These are phyloP conservation scores for Antennarius striatus DNA, from an alignment of 2,113 vertebrate species.

Conservation along the genomic window DNA sequence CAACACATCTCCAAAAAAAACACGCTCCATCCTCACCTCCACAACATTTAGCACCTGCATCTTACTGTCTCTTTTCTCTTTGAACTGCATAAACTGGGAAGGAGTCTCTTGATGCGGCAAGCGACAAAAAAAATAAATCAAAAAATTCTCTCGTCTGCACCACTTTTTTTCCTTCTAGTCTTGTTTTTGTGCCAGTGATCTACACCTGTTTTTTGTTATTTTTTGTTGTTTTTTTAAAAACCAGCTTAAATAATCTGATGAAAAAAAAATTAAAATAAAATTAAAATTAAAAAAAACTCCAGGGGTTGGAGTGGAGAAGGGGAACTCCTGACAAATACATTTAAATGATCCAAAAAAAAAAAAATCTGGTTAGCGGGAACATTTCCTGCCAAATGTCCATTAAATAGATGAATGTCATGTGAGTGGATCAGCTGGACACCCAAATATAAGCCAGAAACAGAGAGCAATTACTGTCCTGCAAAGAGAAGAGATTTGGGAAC, in stretches of 20 bases:
- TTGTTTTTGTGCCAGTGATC: constrained; percentile 66
- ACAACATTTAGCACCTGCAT: constrained; percentile 65
- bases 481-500: constrained; percentile 63
- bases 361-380: constrained; percentile 56
- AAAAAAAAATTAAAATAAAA: constrained; percentile 6
- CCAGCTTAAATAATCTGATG: background rate
- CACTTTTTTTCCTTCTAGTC: constrained; percentile 59
- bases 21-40: constrained; percentile 52
- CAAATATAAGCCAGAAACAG: constrained; percentile 69
- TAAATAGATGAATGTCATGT: constrained; percentile 75
- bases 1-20: constrained; percentile 34
- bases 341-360: constrained; percentile 59
- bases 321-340: constrained; percentile 58
- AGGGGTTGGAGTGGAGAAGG: constrained; percentile 15
- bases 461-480: constrained; percentile 67
- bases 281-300: background rate
- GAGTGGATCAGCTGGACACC: constrained; percentile 74
- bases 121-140: constrained; percentile 2
- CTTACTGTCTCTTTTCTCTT: constrained; percentile 43
- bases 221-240: constrained; percentile 23
- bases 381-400: constrained; percentile 72
- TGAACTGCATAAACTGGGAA: constrained; percentile 57
- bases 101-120: constrained; percentile 57
- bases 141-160: constrained; percentile 41
- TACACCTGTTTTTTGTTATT: constrained; percentile 36